Evolutionary conservation across 1,140 invertebrate species (phyloP).

Genomic region (Tetramorium parvispinum): DNA sequence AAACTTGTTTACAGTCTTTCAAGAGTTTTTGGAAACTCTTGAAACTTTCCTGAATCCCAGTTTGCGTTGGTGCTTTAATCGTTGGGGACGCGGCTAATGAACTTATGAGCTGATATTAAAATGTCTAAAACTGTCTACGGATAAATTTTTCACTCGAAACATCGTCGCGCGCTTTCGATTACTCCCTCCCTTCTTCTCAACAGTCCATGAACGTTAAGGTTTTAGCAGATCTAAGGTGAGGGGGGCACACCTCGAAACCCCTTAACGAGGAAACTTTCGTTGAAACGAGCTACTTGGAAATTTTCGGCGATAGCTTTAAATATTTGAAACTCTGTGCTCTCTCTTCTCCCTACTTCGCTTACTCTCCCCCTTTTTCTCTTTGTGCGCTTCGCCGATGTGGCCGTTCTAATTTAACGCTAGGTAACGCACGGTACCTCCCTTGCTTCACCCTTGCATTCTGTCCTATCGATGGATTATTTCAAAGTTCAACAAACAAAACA

Average conservation of each 20-base stretch:
- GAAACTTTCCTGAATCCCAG: background rate
- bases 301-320: conserved; percentile 76
- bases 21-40: background rate
- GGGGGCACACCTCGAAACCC: conserved; percentile 39
- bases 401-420: conserved; percentile 81
- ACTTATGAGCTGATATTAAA: conserved; percentile 31
- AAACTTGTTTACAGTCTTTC: background rate
- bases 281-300: conserved; percentile 74
- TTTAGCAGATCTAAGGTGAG: conserved; percentile 45
- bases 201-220: conserved; percentile 48
- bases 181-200: background rate
- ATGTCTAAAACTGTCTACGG: background rate
- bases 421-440: conserved; percentile 56
- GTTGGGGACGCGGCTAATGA: conserved; percentile 21
- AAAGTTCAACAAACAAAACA: conserved; percentile 60
- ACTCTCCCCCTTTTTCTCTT: conserved; percentile 5
- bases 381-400: conserved; percentile 60
- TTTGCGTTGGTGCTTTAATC: background rate
- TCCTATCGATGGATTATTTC: conserved; percentile 64
- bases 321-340: conserved; percentile 70
- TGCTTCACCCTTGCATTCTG: conserved; percentile 15
- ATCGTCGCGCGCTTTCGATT: conserved; percentile 22
- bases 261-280: conserved; percentile 76
- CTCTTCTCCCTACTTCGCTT: background rate
- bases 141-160: conserved; percentile 65